These are phyloP conservation scores for Oncopodura yosiiana DNA, from an alignment of 1,140 invertebrate species.

Conservation along the genomic window DNA sequence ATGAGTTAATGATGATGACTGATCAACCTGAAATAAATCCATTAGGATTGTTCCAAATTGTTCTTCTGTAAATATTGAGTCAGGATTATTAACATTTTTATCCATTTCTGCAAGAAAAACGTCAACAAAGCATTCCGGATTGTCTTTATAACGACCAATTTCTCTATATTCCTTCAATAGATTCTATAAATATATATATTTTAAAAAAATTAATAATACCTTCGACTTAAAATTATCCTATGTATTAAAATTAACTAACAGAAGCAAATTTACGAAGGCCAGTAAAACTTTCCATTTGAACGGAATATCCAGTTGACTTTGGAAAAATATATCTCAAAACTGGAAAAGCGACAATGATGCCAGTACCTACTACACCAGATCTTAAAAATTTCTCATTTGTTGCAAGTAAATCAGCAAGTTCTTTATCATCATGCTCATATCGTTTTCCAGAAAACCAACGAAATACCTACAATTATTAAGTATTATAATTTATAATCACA, in stretches of 20 bases:
- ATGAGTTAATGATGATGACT: no score
- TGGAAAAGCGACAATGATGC: not conserved
- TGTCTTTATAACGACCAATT: not conserved
- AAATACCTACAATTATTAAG: no score
- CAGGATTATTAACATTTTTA: not conserved
- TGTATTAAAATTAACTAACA: no score
- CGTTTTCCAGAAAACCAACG: not conserved
- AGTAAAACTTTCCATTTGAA: not conserved
- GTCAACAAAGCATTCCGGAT: slow-evolving; percentile 1
- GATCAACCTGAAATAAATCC: not conserved
- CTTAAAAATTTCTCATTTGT: not conserved
- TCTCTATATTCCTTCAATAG: not conserved
- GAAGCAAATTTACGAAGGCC: not conserved
- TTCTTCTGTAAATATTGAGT: not conserved
- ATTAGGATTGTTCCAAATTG: not conserved
- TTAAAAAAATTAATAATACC: no score
- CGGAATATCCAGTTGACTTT: not conserved
- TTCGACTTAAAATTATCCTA: no score
- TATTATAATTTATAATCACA: no score
- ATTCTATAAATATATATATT: not conserved
- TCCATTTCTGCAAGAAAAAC: not conserved
- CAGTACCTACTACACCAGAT: not conserved
- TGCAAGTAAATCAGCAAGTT: not conserved
- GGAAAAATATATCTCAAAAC: not conserved
- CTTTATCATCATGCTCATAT: not conserved